Conservation (phyloP, 2,113 vertebrate genomes). For the Accipiter cooperii region DNA sequence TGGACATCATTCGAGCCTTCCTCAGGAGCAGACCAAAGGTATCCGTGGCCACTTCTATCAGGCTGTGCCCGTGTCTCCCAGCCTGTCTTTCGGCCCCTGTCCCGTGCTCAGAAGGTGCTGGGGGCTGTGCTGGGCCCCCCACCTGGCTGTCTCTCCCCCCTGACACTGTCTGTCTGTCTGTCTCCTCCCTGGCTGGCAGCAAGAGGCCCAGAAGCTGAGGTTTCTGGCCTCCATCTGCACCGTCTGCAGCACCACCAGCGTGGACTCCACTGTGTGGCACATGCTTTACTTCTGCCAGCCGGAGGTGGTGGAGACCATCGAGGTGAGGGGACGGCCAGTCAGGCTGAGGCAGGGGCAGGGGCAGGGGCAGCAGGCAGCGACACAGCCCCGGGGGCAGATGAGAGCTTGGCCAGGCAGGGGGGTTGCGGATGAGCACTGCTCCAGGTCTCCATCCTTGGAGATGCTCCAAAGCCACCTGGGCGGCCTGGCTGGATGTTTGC, state of each 20-base stretch:
- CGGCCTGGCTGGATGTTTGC: not conserved
- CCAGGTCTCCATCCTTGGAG: not conserved
- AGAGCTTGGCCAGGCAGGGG: not conserved
- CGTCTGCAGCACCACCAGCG: rapidly evolving
- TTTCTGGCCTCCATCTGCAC: not conserved
- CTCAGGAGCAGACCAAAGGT: too few relatives aligned
- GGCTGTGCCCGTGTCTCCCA: too few relatives aligned
- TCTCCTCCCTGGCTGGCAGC: not conserved
- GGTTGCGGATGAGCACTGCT: rapidly evolving
- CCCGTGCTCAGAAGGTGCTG: not conserved
- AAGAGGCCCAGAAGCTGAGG: not conserved
- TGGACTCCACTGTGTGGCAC: rapidly evolving
- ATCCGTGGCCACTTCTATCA: too few relatives aligned
- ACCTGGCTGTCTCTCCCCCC: not conserved
- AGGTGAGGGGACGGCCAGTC: not conserved
- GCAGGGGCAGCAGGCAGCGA: not conserved
- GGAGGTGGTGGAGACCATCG: not conserved
- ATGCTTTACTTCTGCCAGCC: not conserved
- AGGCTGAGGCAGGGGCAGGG: not conserved
- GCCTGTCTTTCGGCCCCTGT: too few relatives aligned
- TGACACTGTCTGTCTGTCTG: not conserved
- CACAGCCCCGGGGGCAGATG: not conserved
- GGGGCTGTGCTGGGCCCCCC: not conserved
- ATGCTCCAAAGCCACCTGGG: not conserved
- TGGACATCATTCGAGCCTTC: too few relatives aligned